phyloP scores from a whole-genome alignment of 1,140 invertebrate genomes.

The Drosophila ercepeae region DNA sequence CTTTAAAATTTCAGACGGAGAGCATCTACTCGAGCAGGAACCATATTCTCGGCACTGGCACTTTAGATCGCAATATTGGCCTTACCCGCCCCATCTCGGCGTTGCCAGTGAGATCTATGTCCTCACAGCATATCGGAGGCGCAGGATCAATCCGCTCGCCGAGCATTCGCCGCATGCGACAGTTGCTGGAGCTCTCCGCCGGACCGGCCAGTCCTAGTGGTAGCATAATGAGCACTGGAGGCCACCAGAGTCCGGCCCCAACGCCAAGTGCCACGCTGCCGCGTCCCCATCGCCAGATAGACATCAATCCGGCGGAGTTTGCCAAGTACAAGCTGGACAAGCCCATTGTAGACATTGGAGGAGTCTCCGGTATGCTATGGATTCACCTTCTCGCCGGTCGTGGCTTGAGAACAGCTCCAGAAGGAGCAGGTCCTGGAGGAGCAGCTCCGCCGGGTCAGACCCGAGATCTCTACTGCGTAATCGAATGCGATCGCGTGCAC shows the following conservation, averaged over 20 bases:
- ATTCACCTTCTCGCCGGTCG: conserved; percentile 95
- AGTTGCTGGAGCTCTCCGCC: conserved; percentile 89
- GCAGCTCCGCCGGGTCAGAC: conserved; percentile 84
- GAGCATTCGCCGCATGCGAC: conserved; percentile 90
- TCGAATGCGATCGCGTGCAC: conserved; percentile 98
- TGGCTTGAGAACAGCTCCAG: conserved; percentile 91
- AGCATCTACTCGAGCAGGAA: conserved; percentile 85
- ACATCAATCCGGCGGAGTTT: conserved; percentile 96
- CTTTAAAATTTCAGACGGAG: conserved; percentile 85
- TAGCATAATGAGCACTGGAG: conserved; percentile 85
- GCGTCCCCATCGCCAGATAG: conserved; percentile 89
- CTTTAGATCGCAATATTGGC: conserved; percentile 85
- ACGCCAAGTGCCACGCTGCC: conserved; percentile 91
- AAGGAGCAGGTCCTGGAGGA: conserved; percentile 74
- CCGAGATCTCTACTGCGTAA: conserved; percentile 96
- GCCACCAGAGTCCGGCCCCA: conserved; percentile 87
- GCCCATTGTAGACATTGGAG: conserved; percentile 86
- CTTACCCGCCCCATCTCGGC: conserved; percentile 79
- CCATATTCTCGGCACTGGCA: conserved; percentile 84
- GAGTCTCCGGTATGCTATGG: conserved; percentile 95
- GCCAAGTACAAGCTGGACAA: conserved; percentile 96
- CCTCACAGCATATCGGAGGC: conserved; percentile 87
- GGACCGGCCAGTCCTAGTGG: conserved; percentile 84
- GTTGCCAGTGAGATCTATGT: conserved; percentile 87
- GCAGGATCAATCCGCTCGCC: conserved; percentile 86